Percentiles rank a stretch among this genome's conserved stretches.
Conservation (phyloP, 2,888 invertebrate genomes). For the Caenorhabditis auriculariae region DNA sequence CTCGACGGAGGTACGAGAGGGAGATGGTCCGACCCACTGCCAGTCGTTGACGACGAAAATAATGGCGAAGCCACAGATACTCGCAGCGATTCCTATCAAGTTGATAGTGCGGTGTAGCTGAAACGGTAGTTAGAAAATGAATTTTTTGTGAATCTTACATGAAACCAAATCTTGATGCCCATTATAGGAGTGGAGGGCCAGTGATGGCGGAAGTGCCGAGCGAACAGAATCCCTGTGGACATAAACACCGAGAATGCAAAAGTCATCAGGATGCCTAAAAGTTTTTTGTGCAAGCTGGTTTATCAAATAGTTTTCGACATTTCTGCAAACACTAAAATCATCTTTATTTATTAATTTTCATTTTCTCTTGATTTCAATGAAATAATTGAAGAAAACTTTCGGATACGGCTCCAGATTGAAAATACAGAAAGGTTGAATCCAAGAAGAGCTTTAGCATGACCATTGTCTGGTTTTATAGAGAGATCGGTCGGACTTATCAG, state of each 20-base stretch:
- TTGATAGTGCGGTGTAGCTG: conserved; percentile 41
- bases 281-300: too few relatives aligned
- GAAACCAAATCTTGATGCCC: conserved; percentile 43
- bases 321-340: too few relatives aligned
- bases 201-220: conserved; percentile 36
- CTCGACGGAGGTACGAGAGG: too few relatives aligned
- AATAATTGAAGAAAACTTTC: too few relatives aligned
- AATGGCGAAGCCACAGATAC: conserved; percentile 38
- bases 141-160: conserved; percentile 19
- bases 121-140: not conserved
- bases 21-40: conserved; percentile 43
- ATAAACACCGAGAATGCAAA: conserved; percentile 33
- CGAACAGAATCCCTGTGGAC: conserved; percentile 39
- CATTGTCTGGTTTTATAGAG: too few relatives aligned
- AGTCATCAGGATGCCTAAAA: conserved; percentile 38
- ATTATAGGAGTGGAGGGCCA: conserved; percentile 31
- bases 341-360: too few relatives aligned
- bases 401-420: too few relatives aligned
- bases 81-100: conserved; percentile 36
- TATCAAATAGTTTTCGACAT: too few relatives aligned
- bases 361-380: too few relatives aligned
- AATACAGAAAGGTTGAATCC: too few relatives aligned
- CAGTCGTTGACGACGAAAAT: conserved; percentile 44
- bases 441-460: too few relatives aligned
- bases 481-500: too few relatives aligned